A percentile compares a stretch with the other conserved stretches of the same genome.
These are phyloP conservation scores for Adelphocoris suturalis DNA, from an alignment of 2,888 invertebrate species.

Conservation along the genomic window DNA sequence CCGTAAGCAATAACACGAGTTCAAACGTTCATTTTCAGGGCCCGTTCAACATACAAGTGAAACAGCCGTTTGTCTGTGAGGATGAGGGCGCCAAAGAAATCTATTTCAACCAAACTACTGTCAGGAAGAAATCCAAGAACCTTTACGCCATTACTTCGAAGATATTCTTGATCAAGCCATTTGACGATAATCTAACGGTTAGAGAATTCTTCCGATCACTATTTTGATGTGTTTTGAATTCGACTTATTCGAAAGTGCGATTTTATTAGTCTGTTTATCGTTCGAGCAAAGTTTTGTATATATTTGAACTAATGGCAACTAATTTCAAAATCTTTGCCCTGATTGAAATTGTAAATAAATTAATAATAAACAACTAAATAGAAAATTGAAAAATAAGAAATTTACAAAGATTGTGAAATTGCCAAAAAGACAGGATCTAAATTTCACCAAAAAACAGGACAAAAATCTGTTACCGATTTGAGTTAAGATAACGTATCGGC, in stretches of 20 bases:
- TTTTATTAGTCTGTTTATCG: not conserved
- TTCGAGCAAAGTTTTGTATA: no score
- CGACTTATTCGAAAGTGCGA: not conserved
- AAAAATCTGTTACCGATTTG: no score
- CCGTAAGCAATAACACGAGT: not conserved
- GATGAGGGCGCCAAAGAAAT: slow-evolving; percentile 48
- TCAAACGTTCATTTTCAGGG: slow-evolving; percentile 25
- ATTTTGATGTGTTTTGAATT: not conserved
- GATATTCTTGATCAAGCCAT: not conserved
- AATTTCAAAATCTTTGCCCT: not conserved
- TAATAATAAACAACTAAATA: no score
- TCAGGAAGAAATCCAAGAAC: slow-evolving; percentile 30
- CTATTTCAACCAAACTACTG: not conserved
- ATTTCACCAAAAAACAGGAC: no score
- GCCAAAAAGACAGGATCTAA: no score
- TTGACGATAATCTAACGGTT: slow-evolving; percentile 9
- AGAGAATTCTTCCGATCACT: not conserved
- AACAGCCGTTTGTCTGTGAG: slow-evolving; percentile 54
- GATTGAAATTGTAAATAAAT: no score
- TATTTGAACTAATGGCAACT: no score
- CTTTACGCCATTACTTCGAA: not conserved
- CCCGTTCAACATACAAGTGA: slow-evolving; percentile 47
- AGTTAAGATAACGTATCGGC: no score
- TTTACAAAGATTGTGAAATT: no score
- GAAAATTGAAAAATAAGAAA: no score